phyloP scores from a whole-genome alignment of 2,888 invertebrate genomes.

The Tachina fera region DNA sequence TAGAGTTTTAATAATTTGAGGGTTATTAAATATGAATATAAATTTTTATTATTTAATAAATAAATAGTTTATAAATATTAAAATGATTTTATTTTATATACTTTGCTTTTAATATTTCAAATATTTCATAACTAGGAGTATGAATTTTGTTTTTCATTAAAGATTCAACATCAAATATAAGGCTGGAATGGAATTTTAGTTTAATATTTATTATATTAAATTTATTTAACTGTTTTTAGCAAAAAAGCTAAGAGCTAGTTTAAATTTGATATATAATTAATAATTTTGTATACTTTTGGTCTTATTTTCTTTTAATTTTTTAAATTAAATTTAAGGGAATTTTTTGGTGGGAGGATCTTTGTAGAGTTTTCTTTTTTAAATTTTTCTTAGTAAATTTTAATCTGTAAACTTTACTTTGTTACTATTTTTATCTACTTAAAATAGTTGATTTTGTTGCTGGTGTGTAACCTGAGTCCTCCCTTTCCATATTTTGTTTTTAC shows the following conservation, averaged over 20 bases:
- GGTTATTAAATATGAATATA: constrained; percentile 14
- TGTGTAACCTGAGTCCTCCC: constrained; percentile 69
- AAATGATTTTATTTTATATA: not conserved
- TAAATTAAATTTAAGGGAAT: constrained; percentile 37
- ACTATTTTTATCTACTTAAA: constrained; percentile 65
- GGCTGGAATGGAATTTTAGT: constrained; percentile 68
- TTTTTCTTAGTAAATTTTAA: constrained; percentile 29
- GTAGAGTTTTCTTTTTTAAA: not conserved
- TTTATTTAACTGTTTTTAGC: constrained; percentile 48
- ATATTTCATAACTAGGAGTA: constrained; percentile 31
- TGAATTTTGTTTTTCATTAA: constrained; percentile 37
- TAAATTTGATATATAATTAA: constrained; percentile 8
- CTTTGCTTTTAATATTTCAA: constrained; percentile 48
- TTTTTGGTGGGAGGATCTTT: constrained; percentile 66
- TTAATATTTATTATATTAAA: constrained; percentile 16
- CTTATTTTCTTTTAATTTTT: constrained; percentile 35
- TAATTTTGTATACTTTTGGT: constrained; percentile 57
- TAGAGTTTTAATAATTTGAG: constrained; percentile 22
- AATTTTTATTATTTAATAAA: constrained; percentile 37
- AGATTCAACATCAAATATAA: constrained; percentile 69
- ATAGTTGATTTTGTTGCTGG: constrained; percentile 58
- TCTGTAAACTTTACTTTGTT: constrained; percentile 39
- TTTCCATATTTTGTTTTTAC: not conserved
- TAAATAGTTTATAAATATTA: constrained; percentile 13
- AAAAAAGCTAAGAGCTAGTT: constrained; percentile 53